Base-by-base conservation (phyloP, 2,113 vertebrate species). In the Bagarius yarrelli region DNA sequence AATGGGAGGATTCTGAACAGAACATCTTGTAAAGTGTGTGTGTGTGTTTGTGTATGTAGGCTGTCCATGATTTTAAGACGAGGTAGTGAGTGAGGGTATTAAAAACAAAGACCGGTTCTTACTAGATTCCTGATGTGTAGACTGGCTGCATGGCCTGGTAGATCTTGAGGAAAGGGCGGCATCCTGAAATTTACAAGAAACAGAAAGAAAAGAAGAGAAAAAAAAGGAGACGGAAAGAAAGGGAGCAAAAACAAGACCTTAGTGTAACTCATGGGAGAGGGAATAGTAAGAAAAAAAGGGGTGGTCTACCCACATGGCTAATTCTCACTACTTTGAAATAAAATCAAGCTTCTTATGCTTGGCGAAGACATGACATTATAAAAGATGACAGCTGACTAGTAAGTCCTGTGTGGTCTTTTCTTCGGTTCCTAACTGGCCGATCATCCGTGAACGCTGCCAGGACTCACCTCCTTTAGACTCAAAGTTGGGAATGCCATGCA, bases 61-160 rank as follows among this genome's bases (percentile, higher is more conserved):
- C 56, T 74, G 77, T 76, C 76, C 77, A 76, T 14, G 16, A 57
- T 72, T 57, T 81, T 75, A 44, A 4, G 76, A 80, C 87, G 64
- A 30, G 44, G 55, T 77, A 59, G 70, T 32, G 56, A 74, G 67
- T 52, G 50, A 80, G 70, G 76, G 81, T 55, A 74, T 47, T 61
- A 76, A 63, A 72, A 81, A 79, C 44, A 84, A 30, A 74, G 80
- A 84, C 32, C 76, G 66, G 69, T 85, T 90, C 94, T 96, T 94
- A 99, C 98, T 98, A 99, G 94, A 99, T 99, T 80, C 97, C 98
- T 66, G 98, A 99, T 2, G 97, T 99, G 92, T 99, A 99, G 84
- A 99, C 95, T 1, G 96, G 98, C 87, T 99, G 97, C 98, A 99
- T 98, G 85, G 96, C 95, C 90, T 99, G 98, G 93, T 99, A 99